Percentiles rank a stretch among this genome's conserved stretches.
Conservation (phyloP, 2,888 invertebrate genomes). For the Pachydiplax longipennis region DNA sequence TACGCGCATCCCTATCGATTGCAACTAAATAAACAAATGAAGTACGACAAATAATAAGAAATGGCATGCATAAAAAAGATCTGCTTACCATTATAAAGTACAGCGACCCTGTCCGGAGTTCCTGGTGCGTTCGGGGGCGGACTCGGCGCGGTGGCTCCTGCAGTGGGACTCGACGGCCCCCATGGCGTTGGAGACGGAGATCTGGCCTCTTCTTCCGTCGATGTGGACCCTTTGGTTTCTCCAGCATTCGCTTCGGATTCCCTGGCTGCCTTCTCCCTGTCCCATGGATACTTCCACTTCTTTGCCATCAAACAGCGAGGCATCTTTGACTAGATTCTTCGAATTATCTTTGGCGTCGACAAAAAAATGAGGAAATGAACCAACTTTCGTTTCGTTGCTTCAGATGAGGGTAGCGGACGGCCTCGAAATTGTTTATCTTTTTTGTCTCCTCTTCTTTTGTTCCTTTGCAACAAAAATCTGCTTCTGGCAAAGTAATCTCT, state of each 20-base stretch:
- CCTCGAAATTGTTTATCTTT: neutral
- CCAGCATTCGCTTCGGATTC: slow-evolving; percentile 55
- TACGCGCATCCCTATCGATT: too few relatives aligned
- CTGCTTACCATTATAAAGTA: slow-evolving; percentile 78
- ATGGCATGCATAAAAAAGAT: slow-evolving; percentile 44
- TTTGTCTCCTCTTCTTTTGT: neutral
- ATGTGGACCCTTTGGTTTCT: slow-evolving; percentile 51
- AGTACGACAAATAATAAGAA: neutral
- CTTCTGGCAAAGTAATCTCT: neutral
- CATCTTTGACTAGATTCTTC: slow-evolving; percentile 67
- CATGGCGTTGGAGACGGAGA: slow-evolving; percentile 58
- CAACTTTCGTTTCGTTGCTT: neutral
- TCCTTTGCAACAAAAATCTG: neutral
- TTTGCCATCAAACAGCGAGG: slow-evolving; percentile 96
- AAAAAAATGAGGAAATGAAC: neutral
- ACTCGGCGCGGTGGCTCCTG: slow-evolving; percentile 70
- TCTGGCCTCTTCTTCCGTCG: slow-evolving; percentile 48
- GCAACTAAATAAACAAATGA: neutral
- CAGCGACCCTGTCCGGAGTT: slow-evolving; percentile 67
- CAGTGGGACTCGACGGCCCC: slow-evolving; percentile 78
- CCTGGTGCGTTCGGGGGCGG: slow-evolving; percentile 61
- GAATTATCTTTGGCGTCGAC: slow-evolving; percentile 29
- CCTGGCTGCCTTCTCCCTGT: slow-evolving; percentile 63
- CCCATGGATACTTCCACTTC: slow-evolving; percentile 91
- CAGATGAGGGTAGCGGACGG: slow-evolving; percentile 25